A percentile compares a stretch with the other conserved stretches of the same genome.
Evolutionary conservation across 2,797 vertebrate genomes (phyloP).

Genomic region (Luscinia luscinia): DNA sequence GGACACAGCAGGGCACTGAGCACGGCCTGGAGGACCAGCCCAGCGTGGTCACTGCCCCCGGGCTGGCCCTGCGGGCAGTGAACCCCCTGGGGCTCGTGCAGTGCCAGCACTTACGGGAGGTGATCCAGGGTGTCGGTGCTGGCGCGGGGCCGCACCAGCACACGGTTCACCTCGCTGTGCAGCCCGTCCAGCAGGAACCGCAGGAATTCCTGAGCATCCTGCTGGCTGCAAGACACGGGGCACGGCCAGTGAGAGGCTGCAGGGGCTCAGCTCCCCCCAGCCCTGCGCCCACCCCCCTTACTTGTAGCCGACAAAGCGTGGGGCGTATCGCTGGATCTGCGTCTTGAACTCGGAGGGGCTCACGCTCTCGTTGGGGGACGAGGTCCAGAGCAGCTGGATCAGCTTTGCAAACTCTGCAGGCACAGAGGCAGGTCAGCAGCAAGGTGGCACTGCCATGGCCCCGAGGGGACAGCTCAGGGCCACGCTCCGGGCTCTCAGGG

Average conservation of each 20-base stretch:
- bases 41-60: background rate
- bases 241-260: accelerated
- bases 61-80: background rate
- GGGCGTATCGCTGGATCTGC: constrained; percentile 98
- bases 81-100: accelerated
- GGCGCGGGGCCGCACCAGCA: constrained; percentile 78
- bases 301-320: constrained; percentile 98
- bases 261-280: background rate
- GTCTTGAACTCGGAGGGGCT: constrained; percentile 98
- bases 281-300: constrained; percentile 61
- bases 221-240: constrained; percentile 82
- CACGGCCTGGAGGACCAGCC: background rate
- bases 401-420: constrained; percentile 93
- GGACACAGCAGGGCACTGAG: background rate
- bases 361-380: constrained; percentile 89
- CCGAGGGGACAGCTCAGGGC: background rate
- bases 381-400: constrained; percentile 95
- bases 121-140: constrained; percentile 86
- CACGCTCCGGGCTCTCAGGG: accelerated
- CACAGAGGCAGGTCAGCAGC: background rate
- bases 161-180: constrained; percentile 93
- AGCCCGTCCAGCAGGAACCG: constrained; percentile 93
- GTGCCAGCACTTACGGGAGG: constrained; percentile 84
- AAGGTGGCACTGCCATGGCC: background rate
- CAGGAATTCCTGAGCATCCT: constrained; percentile 97